phyloP scores from a whole-genome alignment of 2,113 vertebrate genomes.

The Pyxicephalus adspersus region DNA sequence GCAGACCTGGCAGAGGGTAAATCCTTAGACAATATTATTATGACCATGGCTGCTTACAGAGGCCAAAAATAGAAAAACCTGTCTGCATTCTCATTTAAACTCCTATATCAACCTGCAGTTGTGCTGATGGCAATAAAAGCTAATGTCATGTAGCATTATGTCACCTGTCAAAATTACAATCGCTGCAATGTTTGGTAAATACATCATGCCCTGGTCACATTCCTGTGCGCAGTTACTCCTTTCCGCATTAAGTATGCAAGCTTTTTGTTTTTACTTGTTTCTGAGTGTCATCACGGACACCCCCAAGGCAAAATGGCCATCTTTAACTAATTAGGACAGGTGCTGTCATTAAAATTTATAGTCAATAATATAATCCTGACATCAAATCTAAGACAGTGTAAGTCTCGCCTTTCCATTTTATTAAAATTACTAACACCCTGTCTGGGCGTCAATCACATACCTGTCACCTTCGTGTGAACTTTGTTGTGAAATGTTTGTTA shows the following conservation, averaged over 20 bases:
- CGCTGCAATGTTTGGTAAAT: conserved; percentile 65
- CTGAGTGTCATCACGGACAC: conserved; percentile 70
- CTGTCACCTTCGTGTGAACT: conserved; percentile 66
- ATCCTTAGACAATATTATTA: background rate
- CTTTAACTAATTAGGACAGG: conserved; percentile 78
- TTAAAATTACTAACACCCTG: conserved; percentile 78
- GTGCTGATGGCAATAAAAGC: conserved; percentile 62
- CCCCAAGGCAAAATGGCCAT: conserved; percentile 69
- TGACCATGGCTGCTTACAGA: conserved; percentile 54
- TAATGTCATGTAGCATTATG: conserved; percentile 62
- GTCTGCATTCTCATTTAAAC: conserved; percentile 51
- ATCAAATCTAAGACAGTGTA: conserved; percentile 79
- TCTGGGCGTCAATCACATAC: conserved; percentile 75
- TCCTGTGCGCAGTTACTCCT: conserved; percentile 72
- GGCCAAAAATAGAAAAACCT: conserved; percentile 47
- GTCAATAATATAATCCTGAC: conserved; percentile 82
- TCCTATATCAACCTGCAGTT: conserved; percentile 55
- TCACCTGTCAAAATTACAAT: conserved; percentile 63
- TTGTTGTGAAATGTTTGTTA: conserved; percentile 63
- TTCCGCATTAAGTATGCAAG: conserved; percentile 68
- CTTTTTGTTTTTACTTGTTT: conserved; percentile 73
- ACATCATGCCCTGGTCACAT: conserved; percentile 73
- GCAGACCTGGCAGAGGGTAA: no score
- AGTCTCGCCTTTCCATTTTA: conserved; percentile 75
- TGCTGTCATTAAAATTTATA: conserved; percentile 80